Percentiles rank a stretch among this genome's conserved stretches.
Conservation (phyloP, 2,113 vertebrate genomes). For the Oncorhynchus kisutch region DNA sequence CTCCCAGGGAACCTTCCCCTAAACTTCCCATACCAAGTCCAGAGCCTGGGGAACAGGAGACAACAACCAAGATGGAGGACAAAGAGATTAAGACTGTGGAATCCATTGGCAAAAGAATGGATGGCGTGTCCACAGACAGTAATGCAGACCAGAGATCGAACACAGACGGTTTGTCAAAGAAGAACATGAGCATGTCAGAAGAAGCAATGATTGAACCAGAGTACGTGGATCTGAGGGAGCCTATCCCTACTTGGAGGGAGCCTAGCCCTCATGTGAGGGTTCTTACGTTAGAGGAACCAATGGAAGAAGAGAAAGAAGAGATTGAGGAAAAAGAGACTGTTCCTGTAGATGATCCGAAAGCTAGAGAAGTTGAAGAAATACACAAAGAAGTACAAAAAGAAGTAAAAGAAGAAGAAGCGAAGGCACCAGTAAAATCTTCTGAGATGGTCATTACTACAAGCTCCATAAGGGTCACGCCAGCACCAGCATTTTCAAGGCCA, state of each 20-base stretch:
- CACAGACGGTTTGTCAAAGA: slow-evolving; percentile 67
- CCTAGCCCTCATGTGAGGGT: not conserved
- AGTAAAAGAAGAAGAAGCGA: slow-evolving; percentile 38
- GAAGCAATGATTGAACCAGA: slow-evolving; percentile 64
- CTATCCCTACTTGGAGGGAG: slow-evolving; percentile 51
- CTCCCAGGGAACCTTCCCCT: slow-evolving; percentile 54
- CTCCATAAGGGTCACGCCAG: slow-evolving; percentile 53
- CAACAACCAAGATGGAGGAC: slow-evolving; percentile 58
- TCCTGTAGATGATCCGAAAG: slow-evolving; percentile 33
- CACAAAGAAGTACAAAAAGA: slow-evolving; percentile 32
- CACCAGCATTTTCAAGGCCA: slow-evolving; percentile 41
- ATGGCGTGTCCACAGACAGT: slow-evolving; percentile 53
- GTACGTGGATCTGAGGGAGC: slow-evolving; percentile 41
- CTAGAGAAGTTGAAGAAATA: slow-evolving; percentile 35
- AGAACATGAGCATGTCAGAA: slow-evolving; percentile 68
- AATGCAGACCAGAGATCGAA: slow-evolving; percentile 66
- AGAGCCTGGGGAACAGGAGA: slow-evolving; percentile 48
- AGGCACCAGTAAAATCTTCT: slow-evolving; percentile 39
- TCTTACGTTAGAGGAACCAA: slow-evolving; percentile 15
- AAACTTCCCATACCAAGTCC: slow-evolving; percentile 53
- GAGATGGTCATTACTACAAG: slow-evolving; percentile 63
- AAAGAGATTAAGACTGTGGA: slow-evolving; percentile 57
- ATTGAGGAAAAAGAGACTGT: slow-evolving; percentile 32
- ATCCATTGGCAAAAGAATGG: slow-evolving; percentile 53
- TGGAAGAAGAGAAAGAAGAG: slow-evolving; percentile 45